These are phyloP conservation scores for Uropsilus gracilis DNA, from an alignment of 2,113 vertebrate genomes.

Conservation along the genomic window DNA sequence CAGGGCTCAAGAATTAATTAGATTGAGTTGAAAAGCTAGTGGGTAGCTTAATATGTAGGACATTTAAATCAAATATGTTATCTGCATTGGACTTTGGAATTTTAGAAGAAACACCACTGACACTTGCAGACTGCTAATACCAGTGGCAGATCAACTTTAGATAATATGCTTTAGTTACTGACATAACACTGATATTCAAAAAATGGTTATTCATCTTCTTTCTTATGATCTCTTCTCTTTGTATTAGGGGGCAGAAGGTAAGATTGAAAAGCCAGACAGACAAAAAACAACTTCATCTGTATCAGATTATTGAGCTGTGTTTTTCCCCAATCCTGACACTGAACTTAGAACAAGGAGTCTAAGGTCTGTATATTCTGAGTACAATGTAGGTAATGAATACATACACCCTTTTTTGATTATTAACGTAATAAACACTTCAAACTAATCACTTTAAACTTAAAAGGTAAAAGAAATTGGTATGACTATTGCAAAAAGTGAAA, in stretches of 20 bases:
- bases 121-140: not conserved
- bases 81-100: not conserved
- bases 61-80: not conserved
- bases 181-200: not conserved
- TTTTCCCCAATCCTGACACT: not conserved
- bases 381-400: not conserved
- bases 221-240: not conserved
- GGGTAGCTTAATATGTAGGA: not conserved
- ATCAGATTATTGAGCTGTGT: not conserved
- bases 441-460: not conserved
- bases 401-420: not conserved
- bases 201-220: not conserved
- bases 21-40: constrained; percentile 13
- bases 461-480: not conserved
- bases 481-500: not conserved
- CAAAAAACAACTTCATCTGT: not conserved
- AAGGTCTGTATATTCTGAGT: not conserved
- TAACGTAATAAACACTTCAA: not conserved
- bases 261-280: not conserved
- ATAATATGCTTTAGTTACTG: not conserved
- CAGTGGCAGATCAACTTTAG: not conserved
- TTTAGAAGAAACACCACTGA: not conserved
- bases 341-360: not conserved
- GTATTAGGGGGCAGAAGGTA: not conserved
- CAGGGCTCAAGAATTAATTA: not conserved